Evolutionary conservation across 2,113 vertebrate genomes (phyloP), one percentile per base, ranked within the genome.

Genomic region (Nycticorax nycticorax): DNA sequence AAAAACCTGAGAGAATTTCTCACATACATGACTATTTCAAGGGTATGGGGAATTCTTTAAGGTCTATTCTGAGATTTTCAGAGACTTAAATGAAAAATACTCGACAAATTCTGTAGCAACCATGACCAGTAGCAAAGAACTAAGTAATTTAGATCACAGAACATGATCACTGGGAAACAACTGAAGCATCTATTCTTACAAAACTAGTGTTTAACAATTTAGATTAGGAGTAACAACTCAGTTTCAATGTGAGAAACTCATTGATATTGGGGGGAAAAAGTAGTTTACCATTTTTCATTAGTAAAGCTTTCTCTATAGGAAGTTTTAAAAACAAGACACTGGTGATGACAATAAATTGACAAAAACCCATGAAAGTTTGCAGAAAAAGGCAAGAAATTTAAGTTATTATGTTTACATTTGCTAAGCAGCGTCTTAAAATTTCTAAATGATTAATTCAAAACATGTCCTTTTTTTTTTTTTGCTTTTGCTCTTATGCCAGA

Each of bases 141-240:
- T 10, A 20, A 93, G 23, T 56, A 55, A 80, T 77, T 84, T 66
- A 83, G 80, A 73, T 89, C 89, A 92, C 57, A 67, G 19, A 78
- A 87, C 78, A 48, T 32, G 52, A 86, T 84, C 39, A 43, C 30
- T 84, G 64, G 71, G 75, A 92, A 86, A 56, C 17, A 71, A 76
- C 30, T 35, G 48, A 76, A 88, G 35, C 57, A 89, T 83, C 75
- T 95, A 72, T 21, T 87, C 83, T 56, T 77, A 12, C 27, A 68
- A 48, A 60, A 80, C 47, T 24, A 68, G 22, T 0, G 0, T 6
- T 1, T 35, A 41, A 28, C 16, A 12, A 14, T 21, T 92, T 18
- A 35, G 59, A 66, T 22, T 60, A 57, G 23, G 33, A 72, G 27
- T 16, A 84, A 23, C 3, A 41, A 53, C 1, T 33, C 52, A 30